Conservation (phyloP, 2,113 vertebrate species). For the Entosphenus tridentatus region DNA sequence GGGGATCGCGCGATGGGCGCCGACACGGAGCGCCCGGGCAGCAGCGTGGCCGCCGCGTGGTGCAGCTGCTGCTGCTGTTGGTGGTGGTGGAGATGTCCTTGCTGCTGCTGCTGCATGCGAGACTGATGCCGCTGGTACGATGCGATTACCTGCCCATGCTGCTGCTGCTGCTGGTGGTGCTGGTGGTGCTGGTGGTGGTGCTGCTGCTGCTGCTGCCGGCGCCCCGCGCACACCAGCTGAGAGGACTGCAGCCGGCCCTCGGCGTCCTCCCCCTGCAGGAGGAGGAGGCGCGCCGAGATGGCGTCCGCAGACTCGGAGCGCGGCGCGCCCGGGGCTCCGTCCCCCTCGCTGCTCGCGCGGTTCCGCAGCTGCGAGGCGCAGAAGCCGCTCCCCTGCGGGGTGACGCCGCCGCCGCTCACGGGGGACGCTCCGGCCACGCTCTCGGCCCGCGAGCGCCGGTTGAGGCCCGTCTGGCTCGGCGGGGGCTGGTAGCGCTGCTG, state of each 20-base stretch:
- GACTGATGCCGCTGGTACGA: too few relatives aligned
- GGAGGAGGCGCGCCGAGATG: not conserved
- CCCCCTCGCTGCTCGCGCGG: conserved; percentile 50
- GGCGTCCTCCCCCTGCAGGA: not conserved
- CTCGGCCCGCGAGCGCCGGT: conserved; percentile 56
- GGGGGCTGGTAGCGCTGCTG: conserved; percentile 62
- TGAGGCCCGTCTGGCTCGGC: conserved; percentile 57
- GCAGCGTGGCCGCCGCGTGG: conserved; percentile 33
- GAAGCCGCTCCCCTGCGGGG: too few relatives aligned
- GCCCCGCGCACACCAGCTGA: not conserved
- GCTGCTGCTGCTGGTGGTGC: not conserved
- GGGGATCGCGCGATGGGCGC: conserved; percentile 34
- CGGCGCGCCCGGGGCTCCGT: conserved; percentile 55
- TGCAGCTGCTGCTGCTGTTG: conserved; percentile 21
- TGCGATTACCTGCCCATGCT: not conserved
- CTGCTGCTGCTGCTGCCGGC: not conserved
- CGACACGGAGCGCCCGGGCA: conserved; percentile 39
- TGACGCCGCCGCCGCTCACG: conserved; percentile 36
- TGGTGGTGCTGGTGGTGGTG: not conserved
- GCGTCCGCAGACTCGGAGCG: not conserved
- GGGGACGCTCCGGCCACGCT: conserved; percentile 44
- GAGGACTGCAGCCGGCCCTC: too few relatives aligned
- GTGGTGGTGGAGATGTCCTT: not conserved
- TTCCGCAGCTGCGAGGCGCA: conserved; percentile 14
- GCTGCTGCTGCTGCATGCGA: conserved; percentile 2